Base-by-base conservation (phyloP, 2,113 vertebrate genomes). In the Barbus barbus region DNA sequence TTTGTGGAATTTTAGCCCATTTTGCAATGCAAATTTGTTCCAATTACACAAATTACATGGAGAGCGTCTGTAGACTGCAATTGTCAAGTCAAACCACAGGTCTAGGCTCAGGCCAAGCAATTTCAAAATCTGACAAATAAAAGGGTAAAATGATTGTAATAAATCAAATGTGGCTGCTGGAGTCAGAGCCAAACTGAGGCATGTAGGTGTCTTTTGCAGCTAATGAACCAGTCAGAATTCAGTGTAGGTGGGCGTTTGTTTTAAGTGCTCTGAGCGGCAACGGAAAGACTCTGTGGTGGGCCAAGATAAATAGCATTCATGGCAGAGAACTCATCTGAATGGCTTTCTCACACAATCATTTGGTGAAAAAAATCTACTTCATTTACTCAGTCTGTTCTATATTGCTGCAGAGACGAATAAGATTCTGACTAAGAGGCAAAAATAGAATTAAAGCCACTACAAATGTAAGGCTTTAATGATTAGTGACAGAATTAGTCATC, bases 271-370 rank as follows among this genome's bases (percentile, higher is more conserved):
- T n/a, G 28, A 53, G 71, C 28, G 58, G 71, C 83, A 81, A 28
- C 8, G 31, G 63, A 75, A 86, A 69, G 36, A 67, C 26, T 82
- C 4, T n/a, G 75, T 2, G 46, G 53, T 65, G 53, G 20, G 86
- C 78, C 72, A 77, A 84, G 31, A 82, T 69, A 78, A 84, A 87
- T 63, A 81, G 44, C 20, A 46, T 18, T n/a, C 16, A 36, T 24
- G 31, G 31, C 31, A 58, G 12, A 41, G 7, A 79, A 0, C n/a
- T 79, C 7, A 0, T 26, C 22, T 63, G 38, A 79, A 44, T 24
- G 9, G 22, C 31, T 44, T 44, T 63, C 71, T 36, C 16, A 38
- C 51, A 38, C 75, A 24, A 22, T 69, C 33, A 36, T 51, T 18
- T 51, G 24, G 28, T n/a, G 20, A 38, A 78, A 58, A 78, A 22